Evolutionary conservation across 2,888 invertebrate species (phyloP).

Genomic region (Drosophila crucigera): DNA sequence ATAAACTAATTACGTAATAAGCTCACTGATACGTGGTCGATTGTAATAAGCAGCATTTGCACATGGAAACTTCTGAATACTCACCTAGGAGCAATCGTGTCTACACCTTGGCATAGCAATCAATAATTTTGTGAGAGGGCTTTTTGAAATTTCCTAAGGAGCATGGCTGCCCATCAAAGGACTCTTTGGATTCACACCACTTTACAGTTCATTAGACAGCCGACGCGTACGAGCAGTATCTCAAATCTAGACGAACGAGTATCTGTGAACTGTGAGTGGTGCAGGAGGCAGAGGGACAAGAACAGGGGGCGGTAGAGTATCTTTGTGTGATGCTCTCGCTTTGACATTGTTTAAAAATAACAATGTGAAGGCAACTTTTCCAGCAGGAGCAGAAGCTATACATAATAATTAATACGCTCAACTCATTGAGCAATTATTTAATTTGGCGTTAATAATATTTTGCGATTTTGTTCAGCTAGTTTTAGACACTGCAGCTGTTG

Average conservation of each 20-base stretch:
- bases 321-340: constrained; percentile 46
- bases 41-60: background rate
- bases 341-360: constrained; percentile 74
- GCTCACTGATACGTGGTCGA: background rate
- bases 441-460: constrained; percentile 82
- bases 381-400: constrained; percentile 17
- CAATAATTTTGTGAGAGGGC: constrained; percentile 52
- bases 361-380: constrained; percentile 34
- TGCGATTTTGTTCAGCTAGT: constrained; percentile 30
- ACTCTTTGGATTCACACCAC: constrained; percentile 72
- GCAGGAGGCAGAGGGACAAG: background rate
- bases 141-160: constrained; percentile 15
- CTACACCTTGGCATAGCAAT: constrained; percentile 38
- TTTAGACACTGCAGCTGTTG: constrained; percentile 32
- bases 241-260: constrained; percentile 61
- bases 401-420: constrained; percentile 53
- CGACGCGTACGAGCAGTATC: constrained; percentile 50
- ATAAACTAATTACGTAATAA: constrained; percentile 16
- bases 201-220: constrained; percentile 73
- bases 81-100: constrained; percentile 3
- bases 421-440: constrained; percentile 84
- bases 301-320: constrained; percentile 9
- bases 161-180: constrained; percentile 63
- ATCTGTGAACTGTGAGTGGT: constrained; percentile 14
- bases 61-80: constrained; percentile 1